Base-by-base conservation (phyloP, 2,113 vertebrate genomes). In the Sminthopsis crassicaudata region DNA sequence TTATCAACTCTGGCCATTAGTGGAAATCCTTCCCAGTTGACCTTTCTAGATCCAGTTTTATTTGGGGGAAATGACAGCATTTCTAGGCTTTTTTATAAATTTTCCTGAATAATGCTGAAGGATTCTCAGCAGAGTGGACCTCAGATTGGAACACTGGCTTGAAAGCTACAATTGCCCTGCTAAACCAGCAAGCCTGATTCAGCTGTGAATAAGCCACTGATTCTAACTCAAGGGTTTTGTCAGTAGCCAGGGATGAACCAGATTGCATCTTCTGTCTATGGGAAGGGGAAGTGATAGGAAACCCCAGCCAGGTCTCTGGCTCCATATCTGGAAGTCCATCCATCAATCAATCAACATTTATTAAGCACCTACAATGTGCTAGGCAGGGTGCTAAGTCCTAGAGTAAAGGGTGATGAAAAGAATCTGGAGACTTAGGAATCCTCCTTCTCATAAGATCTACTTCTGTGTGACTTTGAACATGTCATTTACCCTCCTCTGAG, bases 151-250 rank as follows among this genome's bases (percentile, higher is more conserved):
- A 50, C 25, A 55, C n/a, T 93, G 55, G 36, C 46, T 51, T 10
- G 27, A 51, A 92, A 92, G 76, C 54, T 48, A 53, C 1, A 30
- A 3, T 60, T 94, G 50, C 90, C 67, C 22, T 23, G 53, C 42
- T 23, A 91, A 91, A 42, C 76, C 76, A 95, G 48, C 30, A 92
- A 95, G 27, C 53, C 92, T 60, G 91, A 55, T 60, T 22, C 26
- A 7, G 46, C 50, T 48, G 54, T n/a, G 95, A 93, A 91, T 84
- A 93, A 88, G 52, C n/a, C 93, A 89, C 92, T 23, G n/a, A 84
- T 19, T n/a, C 60, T 16, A 76, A 76, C 36, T n/a, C 16, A n/a
- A 30, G 14, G 60, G 60, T 36, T 84, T 84, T 84, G 67, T n/a
- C 67, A 84, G 67, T 84, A 84, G 67, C n/a, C 67, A 84, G 16